phyloP scores from a whole-genome alignment of 2,888 invertebrate genomes.

The Meta bourneti region DNA sequence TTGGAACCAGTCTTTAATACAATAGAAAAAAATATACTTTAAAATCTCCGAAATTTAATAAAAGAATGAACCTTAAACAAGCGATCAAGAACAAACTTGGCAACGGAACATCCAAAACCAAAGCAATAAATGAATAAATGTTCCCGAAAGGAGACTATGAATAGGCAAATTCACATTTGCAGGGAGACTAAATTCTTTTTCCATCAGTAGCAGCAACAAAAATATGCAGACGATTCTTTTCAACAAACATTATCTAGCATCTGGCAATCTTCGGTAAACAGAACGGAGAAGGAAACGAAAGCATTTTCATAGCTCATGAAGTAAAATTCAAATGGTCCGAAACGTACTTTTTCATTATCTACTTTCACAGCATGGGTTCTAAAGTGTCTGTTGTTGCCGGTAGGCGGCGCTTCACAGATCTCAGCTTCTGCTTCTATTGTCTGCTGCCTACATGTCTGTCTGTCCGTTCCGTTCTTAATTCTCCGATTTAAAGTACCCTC shows the following conservation, averaged over 20 bases:
- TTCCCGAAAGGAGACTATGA: too few species aligned
- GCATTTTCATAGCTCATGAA: constrained; percentile 69
- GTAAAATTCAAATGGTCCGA: constrained; percentile 74
- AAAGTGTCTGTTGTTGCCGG: constrained; percentile 43
- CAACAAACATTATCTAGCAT: constrained; percentile 47
- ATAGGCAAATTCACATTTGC: too few species aligned
- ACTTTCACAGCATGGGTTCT: constrained; percentile 67
- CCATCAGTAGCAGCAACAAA: not conserved
- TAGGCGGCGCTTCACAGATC: constrained; percentile 32
- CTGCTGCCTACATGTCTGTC: constrained; percentile 48
- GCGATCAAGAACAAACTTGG: too few species aligned
- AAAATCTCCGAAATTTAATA: too few species aligned
- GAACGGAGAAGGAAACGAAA: constrained; percentile 21
- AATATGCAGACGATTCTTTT: not conserved
- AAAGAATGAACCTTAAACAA: too few species aligned
- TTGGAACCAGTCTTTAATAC: too few species aligned
- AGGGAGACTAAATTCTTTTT: too few species aligned
- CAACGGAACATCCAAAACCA: too few species aligned
- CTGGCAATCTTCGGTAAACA: constrained; percentile 28
- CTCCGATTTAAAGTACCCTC: constrained; percentile 42
- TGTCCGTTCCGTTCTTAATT: constrained; percentile 35
- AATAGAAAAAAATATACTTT: too few species aligned
- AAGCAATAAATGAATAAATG: too few species aligned
- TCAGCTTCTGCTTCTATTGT: constrained; percentile 43
- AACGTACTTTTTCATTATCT: constrained; percentile 62